phyloP scores from a whole-genome alignment of 2,113 vertebrate species.

The Mesitornis unicolor region DNA sequence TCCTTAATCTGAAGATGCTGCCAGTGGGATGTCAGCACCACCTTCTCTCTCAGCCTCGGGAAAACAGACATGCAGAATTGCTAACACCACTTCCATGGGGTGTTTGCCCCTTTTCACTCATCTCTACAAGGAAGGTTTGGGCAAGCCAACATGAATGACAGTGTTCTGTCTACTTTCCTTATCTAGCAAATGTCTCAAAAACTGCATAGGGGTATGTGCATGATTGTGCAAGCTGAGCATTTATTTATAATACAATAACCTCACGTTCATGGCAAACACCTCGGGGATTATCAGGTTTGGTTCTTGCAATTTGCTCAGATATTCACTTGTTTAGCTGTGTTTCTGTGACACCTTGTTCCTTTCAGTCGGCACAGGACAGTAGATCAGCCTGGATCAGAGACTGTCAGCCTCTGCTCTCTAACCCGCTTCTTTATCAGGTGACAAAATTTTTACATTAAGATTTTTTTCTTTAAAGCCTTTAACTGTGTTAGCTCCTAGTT shows the following conservation, averaged over 20 bases:
- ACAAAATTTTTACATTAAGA: conserved; percentile 43
- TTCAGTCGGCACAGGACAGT: not conserved
- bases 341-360: not conserved
- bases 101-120: not conserved
- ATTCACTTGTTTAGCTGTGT: not conserved
- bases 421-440: conserved; percentile 13
- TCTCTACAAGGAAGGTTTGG: not conserved
- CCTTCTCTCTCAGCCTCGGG: not conserved
- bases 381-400: conserved; percentile 28
- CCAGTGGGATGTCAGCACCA: not conserved
- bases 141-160: not conserved
- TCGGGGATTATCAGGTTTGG: not conserved
- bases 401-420: conserved; percentile 1
- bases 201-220: not conserved
- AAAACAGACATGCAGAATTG: not conserved
- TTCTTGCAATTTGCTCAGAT: not conserved
- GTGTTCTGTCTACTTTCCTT: not conserved
- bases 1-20: not conserved
- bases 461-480: conserved; percentile 20
- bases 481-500: conserved; percentile 1
- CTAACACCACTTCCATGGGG: not conserved
- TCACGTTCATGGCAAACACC: not conserved
- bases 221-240: not conserved
- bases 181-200: not conserved
- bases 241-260: not conserved